Evolutionary conservation across 2,888 invertebrate species (phyloP).

Genomic region (Macrosoma leucophasiata): DNA sequence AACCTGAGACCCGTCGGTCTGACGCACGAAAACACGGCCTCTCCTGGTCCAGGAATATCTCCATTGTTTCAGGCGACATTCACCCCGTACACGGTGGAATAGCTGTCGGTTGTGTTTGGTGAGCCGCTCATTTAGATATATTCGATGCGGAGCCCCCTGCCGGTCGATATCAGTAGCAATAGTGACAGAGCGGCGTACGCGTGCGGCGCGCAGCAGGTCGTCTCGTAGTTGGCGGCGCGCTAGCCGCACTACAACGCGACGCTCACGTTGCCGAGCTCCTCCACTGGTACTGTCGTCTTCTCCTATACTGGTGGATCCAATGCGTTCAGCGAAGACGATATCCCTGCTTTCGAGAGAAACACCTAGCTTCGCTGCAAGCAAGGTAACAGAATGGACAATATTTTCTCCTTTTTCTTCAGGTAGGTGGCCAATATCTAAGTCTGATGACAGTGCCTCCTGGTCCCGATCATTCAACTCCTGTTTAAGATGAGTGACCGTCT

Average conservation of each 20-base stretch:
- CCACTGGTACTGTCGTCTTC: no score
- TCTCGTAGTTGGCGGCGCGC: conserved; percentile 15
- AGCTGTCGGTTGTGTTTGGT: conserved; percentile 18
- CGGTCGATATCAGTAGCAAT: conserved; percentile 12
- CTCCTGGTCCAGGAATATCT: conserved; percentile 17
- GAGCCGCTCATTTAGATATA: conserved; percentile 21
- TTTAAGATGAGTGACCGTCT: no score
- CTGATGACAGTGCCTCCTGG: no score
- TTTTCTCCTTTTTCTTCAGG: no score
- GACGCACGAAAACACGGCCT: conserved; percentile 14
- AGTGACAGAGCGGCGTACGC: conserved; percentile 16
- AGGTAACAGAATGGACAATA: no score
- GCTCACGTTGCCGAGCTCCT: no score
- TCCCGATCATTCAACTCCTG: no score
- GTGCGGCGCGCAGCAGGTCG: conserved; percentile 16
- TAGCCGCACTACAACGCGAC: conserved; percentile 13
- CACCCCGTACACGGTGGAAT: conserved; percentile 15
- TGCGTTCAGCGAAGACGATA: no score
- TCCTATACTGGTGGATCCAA: no score
- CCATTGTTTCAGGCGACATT: conserved; percentile 10
- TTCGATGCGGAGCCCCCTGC: conserved; percentile 8
- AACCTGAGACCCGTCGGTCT: conserved; percentile 11
- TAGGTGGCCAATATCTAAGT: no score
- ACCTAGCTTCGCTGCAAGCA: no score
- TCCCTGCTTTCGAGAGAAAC: no score